Evolutionary conservation across 1,140 invertebrate genomes (phyloP), one percentile per base, ranked within the genome.

Genomic region (Zaprionus ornatus): DNA sequence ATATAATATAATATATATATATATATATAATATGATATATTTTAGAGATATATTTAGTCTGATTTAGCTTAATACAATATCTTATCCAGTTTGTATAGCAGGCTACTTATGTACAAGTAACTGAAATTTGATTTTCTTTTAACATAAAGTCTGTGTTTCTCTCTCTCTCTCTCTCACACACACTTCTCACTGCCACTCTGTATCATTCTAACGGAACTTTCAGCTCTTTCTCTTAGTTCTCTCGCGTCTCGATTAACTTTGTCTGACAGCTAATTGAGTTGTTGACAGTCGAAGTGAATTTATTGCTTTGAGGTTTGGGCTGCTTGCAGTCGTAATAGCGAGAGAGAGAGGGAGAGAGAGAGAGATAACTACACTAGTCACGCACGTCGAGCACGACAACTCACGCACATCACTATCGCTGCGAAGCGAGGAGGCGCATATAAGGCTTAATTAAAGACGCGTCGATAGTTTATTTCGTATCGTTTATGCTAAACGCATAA

Each of bases 381-480:
- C 45, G 45, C 45, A 50, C 45, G n/a, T 17, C 40, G 19, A 50
- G 19, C 45, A 23, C 45, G 45, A 23, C n/a, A 45, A 45, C 19
- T 50, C 45, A 50, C 45, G 45, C 45, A 57, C 61, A 64, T 54
- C 48, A 25, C 32, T 54, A 65, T 50, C 37, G 40, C 40, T 17
- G 40, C 40, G 6, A 45, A 56, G 23, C n/a, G 52, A 66, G 35
- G 15, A 66, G 35, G 21, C 19, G 12, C 32, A 65, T 27, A 10
- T 13, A 77, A 73, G 66, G 64, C 77, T 87, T 83, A 77, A 88
- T 87, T 80, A 88, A 80, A 73, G 61, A 64, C 79, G 52, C 74
- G 68, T 80, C 59, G 63, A 77, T 75, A 59, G 67, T 60, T 70
- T 71, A 57, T 75, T 66, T 45, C 40, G 15, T 40, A 56, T 60